These are phyloP conservation scores for Drosophila cracens DNA, from an alignment of 2,888 invertebrate genomes.

Conservation along the genomic window DNA sequence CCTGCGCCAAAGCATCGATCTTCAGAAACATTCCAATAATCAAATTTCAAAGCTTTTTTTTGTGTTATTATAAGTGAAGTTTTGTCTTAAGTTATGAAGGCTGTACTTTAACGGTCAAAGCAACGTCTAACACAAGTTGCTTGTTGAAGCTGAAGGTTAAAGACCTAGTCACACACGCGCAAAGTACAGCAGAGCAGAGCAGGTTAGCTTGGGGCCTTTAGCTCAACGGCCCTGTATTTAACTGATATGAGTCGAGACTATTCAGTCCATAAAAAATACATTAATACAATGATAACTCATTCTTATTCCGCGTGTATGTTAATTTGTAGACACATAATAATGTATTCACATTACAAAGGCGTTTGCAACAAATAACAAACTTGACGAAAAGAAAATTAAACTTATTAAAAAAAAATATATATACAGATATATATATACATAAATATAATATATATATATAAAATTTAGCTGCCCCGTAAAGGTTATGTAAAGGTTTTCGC, in stretches of 20 bases:
- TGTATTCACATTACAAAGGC: background rate
- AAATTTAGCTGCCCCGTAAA: background rate
- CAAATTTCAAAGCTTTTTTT: background rate
- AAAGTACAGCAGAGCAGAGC: background rate
- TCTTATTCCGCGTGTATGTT: slow-evolving; percentile 3
- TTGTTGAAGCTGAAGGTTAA: slow-evolving; percentile 40
- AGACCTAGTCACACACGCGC: slow-evolving; percentile 24
- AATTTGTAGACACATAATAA: background rate
- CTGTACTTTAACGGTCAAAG: slow-evolving; percentile 55
- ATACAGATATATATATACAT: background rate
- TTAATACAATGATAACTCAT: slow-evolving; percentile 20
- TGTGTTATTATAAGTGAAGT: background rate
- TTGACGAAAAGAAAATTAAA: background rate
- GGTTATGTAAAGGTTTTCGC: background rate
- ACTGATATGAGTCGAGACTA: slow-evolving; percentile 3
- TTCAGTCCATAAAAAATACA: slow-evolving; percentile 6
- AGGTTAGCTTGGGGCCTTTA: slow-evolving; percentile 26
- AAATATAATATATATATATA: background rate
- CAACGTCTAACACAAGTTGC: slow-evolving; percentile 21
- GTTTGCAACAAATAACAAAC: background rate
- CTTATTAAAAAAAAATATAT: background rate
- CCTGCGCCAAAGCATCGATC: slow-evolving; percentile 1
- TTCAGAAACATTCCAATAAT: slow-evolving; percentile 12
- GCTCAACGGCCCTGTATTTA: slow-evolving; percentile 26
- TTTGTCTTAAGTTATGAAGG: slow-evolving; percentile 43